A percentile compares a stretch with the other conserved stretches of the same genome.
Evolutionary conservation across 2,888 invertebrate species (phyloP).

Genomic region (Euplagia quadripunctaria): DNA sequence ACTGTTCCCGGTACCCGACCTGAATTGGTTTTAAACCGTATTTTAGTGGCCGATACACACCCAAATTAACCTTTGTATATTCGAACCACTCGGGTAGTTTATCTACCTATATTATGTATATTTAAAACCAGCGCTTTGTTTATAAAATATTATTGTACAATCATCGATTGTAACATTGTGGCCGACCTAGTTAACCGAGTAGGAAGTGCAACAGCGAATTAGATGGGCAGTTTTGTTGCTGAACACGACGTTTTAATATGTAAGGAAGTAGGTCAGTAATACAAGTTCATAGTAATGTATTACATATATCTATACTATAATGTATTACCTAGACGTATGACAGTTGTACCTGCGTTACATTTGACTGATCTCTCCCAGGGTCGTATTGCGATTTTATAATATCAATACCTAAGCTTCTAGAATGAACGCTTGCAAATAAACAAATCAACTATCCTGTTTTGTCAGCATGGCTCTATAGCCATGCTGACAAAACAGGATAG

Average conservation of each 20-base stretch:
- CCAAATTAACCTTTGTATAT: not conserved
- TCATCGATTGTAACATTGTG: conserved; percentile 25
- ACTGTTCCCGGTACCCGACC: not conserved
- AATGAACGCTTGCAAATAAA: no score
- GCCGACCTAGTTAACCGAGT: conserved; percentile 39
- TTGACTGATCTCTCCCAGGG: no score
- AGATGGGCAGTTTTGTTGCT: conserved; percentile 14
- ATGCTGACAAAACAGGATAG: no score
- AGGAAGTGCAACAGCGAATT: conserved; percentile 29
- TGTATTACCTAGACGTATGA: no score
- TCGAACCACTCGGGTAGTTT: not conserved
- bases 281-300: conserved; percentile 15
- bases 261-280: conserved; percentile 12
- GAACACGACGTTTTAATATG: not conserved
- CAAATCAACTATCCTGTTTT: no score
- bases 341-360: no score
- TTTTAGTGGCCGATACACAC: no score
- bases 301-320: no score
- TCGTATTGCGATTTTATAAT: no score
- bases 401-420: no score
- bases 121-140: conserved; percentile 30
- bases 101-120: not conserved
- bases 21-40: no score
- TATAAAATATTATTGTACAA: conserved; percentile 31
- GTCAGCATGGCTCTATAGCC: no score